A percentile compares a stretch with the other conserved stretches of the same genome.
Evolutionary conservation across 2,113 vertebrate genomes (phyloP).

Genomic region (Suncus etruscus): DNA sequence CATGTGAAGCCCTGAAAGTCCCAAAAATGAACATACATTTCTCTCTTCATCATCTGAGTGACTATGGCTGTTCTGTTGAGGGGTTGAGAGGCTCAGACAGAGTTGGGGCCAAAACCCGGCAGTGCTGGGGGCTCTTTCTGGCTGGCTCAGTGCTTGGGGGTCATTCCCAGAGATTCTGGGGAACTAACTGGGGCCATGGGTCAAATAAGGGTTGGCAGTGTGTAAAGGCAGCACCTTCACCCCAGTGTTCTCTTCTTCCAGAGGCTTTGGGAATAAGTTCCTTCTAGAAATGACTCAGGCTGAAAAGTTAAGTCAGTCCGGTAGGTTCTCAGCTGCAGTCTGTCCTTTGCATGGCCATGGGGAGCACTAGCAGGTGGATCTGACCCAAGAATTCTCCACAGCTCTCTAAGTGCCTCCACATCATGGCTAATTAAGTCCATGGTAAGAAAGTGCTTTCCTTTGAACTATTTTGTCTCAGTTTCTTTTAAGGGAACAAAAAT

Average conservation of each 20-base stretch:
- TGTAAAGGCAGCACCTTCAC: too few species aligned
- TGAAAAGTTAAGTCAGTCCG: neutral
- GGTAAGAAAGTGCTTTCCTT: conserved; percentile 30
- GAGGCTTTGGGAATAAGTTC: too few species aligned
- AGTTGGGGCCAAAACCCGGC: too few species aligned
- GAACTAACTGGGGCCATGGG: too few species aligned
- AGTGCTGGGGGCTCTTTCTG: too few species aligned
- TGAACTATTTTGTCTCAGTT: conserved; percentile 53
- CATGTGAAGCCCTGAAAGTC: too few species aligned
- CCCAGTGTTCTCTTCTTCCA: too few species aligned
- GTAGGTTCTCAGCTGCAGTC: neutral
- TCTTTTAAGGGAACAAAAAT: conserved; percentile 53
- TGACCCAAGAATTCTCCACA: neutral
- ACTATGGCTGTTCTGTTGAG: neutral
- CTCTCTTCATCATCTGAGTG: neutral
- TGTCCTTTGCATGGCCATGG: too few species aligned
- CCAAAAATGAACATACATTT: neutral
- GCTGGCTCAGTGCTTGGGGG: too few species aligned
- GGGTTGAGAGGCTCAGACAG: too few species aligned
- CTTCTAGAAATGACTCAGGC: neutral
- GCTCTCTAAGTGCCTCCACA: neutral
- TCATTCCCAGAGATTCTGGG: too few species aligned
- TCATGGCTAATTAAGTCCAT: neutral
- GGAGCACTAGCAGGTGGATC: neutral
- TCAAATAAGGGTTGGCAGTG: too few species aligned